A percentile compares a stretch with the other conserved stretches of the same genome.
Evolutionary conservation across 2,113 vertebrate species (phyloP).

Genomic region (Dryoscopus gambensis): DNA sequence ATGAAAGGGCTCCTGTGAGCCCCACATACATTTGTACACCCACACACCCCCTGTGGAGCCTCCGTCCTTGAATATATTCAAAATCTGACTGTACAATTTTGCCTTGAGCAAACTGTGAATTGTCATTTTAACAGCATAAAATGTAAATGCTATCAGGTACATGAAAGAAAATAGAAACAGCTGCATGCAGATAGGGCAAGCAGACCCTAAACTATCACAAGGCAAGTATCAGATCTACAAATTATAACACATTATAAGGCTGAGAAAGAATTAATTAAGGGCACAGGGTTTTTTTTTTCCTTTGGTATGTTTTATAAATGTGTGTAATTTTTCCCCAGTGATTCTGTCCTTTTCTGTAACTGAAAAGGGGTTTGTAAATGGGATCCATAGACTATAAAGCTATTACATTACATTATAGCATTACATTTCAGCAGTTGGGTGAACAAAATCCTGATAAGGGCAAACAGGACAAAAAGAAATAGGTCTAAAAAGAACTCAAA

Average conservation of each 20-base stretch:
- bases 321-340: not conserved
- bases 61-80: not conserved
- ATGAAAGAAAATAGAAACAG: not conserved
- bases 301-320: not conserved
- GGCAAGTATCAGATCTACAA: not conserved
- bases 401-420: no score
- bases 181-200: not conserved
- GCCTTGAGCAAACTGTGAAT: not conserved
- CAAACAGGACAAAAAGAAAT: not conserved
- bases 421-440: not conserved
- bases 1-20: not conserved
- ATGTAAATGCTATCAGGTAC: not conserved
- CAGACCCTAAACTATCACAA: not conserved
- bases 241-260: not conserved
- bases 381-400: not conserved
- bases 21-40: not conserved
- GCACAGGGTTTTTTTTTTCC: not conserved
- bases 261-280: not conserved
- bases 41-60: not conserved
- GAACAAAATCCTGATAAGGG: not conserved
- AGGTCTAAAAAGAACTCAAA: not conserved
- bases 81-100: not conserved
- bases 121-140: not conserved
- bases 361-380: not conserved
- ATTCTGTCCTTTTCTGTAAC: not conserved